Evolutionary conservation across 2,888 invertebrate species (phyloP).

Genomic region (Salticus scenicus): DNA sequence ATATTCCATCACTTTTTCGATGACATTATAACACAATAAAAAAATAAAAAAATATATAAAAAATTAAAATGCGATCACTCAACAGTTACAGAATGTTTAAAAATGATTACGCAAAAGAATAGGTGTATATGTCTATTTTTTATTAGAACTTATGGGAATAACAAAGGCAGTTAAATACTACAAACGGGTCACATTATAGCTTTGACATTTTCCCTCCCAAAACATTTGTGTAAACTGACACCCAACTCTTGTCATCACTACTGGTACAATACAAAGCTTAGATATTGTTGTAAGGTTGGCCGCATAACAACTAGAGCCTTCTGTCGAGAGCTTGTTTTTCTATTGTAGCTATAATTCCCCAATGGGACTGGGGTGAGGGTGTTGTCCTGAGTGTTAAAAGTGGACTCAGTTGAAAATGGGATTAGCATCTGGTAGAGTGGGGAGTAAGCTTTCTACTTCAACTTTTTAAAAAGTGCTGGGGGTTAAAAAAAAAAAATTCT

Average conservation of each 20-base stretch:
- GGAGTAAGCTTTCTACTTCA: background rate
- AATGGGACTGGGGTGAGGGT: conserved; percentile 6
- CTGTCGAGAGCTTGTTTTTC: conserved; percentile 44
- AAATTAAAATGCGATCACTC: too few relatives aligned
- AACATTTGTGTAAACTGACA: conserved; percentile 35
- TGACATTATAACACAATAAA: too few relatives aligned
- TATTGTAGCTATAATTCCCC: conserved; percentile 29
- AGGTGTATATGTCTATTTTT: background rate
- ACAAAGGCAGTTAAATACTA: conserved; percentile 5
- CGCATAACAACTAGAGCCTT: conserved; percentile 62
- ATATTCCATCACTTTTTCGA: too few relatives aligned
- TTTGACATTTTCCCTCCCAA: conserved; percentile 12
- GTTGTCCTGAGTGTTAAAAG: conserved; percentile 10
- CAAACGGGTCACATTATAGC: background rate
- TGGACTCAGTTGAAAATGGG: conserved; percentile 53
- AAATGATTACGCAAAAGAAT: too few relatives aligned
- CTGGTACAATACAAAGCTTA: background rate
- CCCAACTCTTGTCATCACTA: conserved; percentile 35
- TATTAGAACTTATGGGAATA: background rate
- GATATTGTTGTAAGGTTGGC: conserved; percentile 59
- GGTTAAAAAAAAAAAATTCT: background rate
- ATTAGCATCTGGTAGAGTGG: conserved; percentile 49
- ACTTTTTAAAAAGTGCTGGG: background rate
- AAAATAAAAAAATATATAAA: too few relatives aligned
- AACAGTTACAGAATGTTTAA: too few relatives aligned